Base-by-base conservation (phyloP, 2,888 invertebrate species). In the Harmothoe impar region DNA sequence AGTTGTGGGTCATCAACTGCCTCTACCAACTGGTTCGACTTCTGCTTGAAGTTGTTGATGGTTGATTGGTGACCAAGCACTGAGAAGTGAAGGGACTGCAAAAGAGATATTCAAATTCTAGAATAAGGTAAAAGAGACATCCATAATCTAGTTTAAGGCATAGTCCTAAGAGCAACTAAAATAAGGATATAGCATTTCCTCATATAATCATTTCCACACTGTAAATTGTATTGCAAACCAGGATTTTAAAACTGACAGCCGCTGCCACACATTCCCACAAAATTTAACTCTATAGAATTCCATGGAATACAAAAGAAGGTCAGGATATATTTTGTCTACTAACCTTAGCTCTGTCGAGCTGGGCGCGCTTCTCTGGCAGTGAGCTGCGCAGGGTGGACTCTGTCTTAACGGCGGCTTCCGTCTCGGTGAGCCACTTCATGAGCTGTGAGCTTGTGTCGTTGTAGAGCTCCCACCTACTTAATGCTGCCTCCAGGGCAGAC, bases 381-480 rank as follows among this genome's bases (percentile, higher is more conserved):
- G 93, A 92, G 20, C 91, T 56, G 33, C 92, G 90, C n/a, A 92
- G 96, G 0, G 98, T 98, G 0, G 98, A 97, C 94, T 97, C 98
- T 3, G 98, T 95, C 94, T 98, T 97, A 72, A 98, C 97, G 93
- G 98, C 97, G 91, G 97, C 97, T 94, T 98, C 98, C 0, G 97
- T 97, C 89, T 97, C 96, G 43, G 97, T 96, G 89, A 99, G 95
- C 99, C 99, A 99, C 81, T 97, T 96, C 93, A 97, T 97, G 12
- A 99, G 97, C 86, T 97, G 97, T 90, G 98, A 97, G 20, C 97
- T 97, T 93, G 97, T 97, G 94, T 99, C 98, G 95, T 99, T 98
- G 94, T 98, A 98, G 1, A 98, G 98, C n/a, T 97, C 98, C 98
- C 98, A 99, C 94, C 98, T 98, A 95, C 98, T 97, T 90, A 98